These are phyloP conservation scores for Cylloceria caligata DNA, from an alignment of 2,888 invertebrate genomes.

Conservation along the genomic window DNA sequence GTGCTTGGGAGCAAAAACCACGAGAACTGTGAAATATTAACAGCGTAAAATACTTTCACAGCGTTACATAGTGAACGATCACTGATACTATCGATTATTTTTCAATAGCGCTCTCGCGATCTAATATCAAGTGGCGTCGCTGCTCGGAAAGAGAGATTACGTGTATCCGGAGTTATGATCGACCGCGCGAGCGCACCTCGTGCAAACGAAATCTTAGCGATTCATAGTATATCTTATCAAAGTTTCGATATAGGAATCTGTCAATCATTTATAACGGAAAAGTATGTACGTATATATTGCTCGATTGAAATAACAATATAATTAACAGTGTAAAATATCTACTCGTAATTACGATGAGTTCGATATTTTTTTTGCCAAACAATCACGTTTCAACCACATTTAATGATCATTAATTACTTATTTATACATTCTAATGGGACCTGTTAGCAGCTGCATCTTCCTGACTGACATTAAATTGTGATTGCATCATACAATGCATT, in stretches of 20 bases:
- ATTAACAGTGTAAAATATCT: slow-evolving; percentile 6
- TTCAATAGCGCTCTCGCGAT: background rate
- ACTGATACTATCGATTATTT: background rate
- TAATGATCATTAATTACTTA: no score
- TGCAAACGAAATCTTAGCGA: slow-evolving; percentile 3
- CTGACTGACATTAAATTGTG: slow-evolving; percentile 5
- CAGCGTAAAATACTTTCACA: background rate
- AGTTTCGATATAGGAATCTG: slow-evolving; percentile 13
- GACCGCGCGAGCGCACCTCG: background rate
- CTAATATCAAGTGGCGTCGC: background rate
- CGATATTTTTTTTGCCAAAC: background rate
- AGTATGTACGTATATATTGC: background rate
- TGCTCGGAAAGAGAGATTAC: background rate
- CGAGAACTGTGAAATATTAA: background rate
- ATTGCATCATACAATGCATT: slow-evolving; percentile 9
- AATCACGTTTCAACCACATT: no score
- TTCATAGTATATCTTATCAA: slow-evolving; percentile 16
- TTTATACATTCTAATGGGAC: no score
- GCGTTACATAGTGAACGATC: background rate
- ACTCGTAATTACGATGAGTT: slow-evolving; percentile 15
- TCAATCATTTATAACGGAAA: slow-evolving; percentile 9
- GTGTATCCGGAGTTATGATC: slow-evolving; percentile 19
- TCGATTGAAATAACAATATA: slow-evolving; percentile 6
- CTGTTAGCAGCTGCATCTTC: no score
- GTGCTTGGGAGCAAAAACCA: background rate